A percentile compares a stretch with the other conserved stretches of the same genome.
phyloP scores from a whole-genome alignment of 2,797 vertebrate species.

The Cuculus canorus region DNA sequence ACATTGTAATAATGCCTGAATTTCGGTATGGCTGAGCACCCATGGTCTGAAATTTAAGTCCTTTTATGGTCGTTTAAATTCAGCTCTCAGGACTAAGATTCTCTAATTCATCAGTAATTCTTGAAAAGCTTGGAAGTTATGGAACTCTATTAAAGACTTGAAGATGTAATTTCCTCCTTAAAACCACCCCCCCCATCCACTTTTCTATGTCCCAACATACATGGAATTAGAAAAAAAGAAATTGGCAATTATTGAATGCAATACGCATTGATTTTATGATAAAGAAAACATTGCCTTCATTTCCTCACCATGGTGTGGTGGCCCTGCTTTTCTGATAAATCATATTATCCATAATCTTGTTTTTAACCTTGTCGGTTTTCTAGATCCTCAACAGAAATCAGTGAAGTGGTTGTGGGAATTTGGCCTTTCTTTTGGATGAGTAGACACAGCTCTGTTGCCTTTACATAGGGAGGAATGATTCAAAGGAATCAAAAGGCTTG shows the following conservation, averaged over 20 bases:
- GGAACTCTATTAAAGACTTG: slow-evolving; percentile 46
- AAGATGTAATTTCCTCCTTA: slow-evolving; percentile 51
- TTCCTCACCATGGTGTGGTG: not conserved
- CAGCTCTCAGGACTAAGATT: slow-evolving; percentile 11
- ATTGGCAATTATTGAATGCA: slow-evolving; percentile 2
- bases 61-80: slow-evolving; percentile 65
- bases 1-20: slow-evolving; percentile 55
- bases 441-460: not conserved
- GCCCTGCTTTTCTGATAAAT: not conserved
- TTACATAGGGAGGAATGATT: not conserved
- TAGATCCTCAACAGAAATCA: not conserved
- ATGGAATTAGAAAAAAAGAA: slow-evolving; percentile 34
- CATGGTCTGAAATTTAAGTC: slow-evolving; percentile 64
- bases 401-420: not conserved
- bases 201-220: slow-evolving; percentile 32
- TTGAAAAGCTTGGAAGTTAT: slow-evolving; percentile 40
- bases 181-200: not conserved
- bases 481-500: not conserved
- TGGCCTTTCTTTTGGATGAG: not conserved
- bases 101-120: slow-evolving; percentile 46
- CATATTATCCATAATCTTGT: not conserved
- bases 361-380: not conserved
- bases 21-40: slow-evolving; percentile 63
- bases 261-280: slow-evolving; percentile 10
- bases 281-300: slow-evolving; percentile 14